Percentiles rank a stretch among this genome's conserved stretches.
These are phyloP conservation scores for Limnephilus rhombicus DNA, from an alignment of 2,888 invertebrate genomes.

Conservation along the genomic window DNA sequence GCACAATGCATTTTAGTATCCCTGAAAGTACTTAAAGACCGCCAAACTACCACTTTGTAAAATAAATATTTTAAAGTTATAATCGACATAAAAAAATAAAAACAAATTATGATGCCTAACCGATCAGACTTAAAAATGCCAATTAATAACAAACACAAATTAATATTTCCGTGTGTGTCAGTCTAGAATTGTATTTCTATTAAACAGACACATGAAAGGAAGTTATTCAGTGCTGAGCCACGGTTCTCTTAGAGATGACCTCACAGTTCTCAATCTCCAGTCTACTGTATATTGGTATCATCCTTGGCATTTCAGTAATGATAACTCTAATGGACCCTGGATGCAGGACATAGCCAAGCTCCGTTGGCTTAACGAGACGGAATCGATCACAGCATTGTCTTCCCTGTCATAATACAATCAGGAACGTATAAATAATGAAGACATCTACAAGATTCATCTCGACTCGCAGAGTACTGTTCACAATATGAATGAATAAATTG, in stretches of 20 bases:
- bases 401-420: conserved; percentile 50
- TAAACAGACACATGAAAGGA: background rate
- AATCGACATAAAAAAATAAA: too few relatives aligned
- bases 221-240: background rate
- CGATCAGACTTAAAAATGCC: background rate
- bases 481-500: conserved; percentile 27
- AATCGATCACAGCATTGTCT: conserved; percentile 54
- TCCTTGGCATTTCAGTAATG: conserved; percentile 46
- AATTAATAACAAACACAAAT: background rate
- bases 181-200: background rate
- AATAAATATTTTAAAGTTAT: too few relatives aligned
- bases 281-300: conserved; percentile 19
- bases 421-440: conserved; percentile 44
- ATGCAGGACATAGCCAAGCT: conserved; percentile 33
- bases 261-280: background rate
- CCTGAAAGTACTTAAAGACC: too few relatives aligned
- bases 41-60: too few relatives aligned
- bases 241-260: background rate
- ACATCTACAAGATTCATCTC: conserved; percentile 38
- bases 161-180: background rate
- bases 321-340: conserved; percentile 62
- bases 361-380: conserved; percentile 42
- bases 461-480: conserved; percentile 14
- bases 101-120: too few relatives aligned
- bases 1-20: too few relatives aligned